phyloP scores from a whole-genome alignment of 2,113 vertebrate species.

The Sinocyclocheilus anshuiensis region DNA sequence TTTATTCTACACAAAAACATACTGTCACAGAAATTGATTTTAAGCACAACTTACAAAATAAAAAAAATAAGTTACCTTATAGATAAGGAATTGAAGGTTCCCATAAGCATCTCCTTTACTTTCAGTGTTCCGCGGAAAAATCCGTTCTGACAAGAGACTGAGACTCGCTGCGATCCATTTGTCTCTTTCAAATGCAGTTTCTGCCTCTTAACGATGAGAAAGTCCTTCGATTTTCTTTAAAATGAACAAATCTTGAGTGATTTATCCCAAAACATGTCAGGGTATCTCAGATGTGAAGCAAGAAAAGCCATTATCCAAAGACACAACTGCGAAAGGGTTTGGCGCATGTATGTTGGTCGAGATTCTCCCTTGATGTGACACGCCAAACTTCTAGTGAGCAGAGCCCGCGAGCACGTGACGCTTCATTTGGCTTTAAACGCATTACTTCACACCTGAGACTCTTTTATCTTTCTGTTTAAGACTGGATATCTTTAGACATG shows the following conservation, averaged over 20 bases:
- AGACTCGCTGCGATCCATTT: constrained; percentile 59
- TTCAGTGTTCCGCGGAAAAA: constrained; percentile 75
- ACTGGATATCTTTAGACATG: neutral
- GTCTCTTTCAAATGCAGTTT: constrained; percentile 49
- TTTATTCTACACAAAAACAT: constrained; percentile 2
- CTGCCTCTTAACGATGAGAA: constrained; percentile 1
- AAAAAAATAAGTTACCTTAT: constrained; percentile 78
- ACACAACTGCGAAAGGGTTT: constrained; percentile 33
- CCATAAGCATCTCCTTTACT: constrained; percentile 87
- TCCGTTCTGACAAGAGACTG: constrained; percentile 65
- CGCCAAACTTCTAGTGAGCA: constrained; percentile 69
- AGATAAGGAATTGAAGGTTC: constrained; percentile 81
- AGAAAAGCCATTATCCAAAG: constrained; percentile 39
- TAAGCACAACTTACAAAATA: neutral
- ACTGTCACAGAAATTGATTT: neutral
- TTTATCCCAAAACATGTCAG: neutral
- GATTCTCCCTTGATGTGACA: constrained; percentile 71
- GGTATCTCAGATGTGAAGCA: neutral
- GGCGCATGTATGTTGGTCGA: constrained; percentile 53
- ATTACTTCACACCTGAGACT: neutral
- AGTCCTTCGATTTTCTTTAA: constrained; percentile 28
- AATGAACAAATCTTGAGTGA: neutral
- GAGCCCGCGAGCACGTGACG: constrained; percentile 72
- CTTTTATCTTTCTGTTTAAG: neutral
- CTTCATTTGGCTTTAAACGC: constrained; percentile 42